Base-by-base conservation (phyloP, 2,888 invertebrate genomes). In the Lepas anatifera region DNA sequence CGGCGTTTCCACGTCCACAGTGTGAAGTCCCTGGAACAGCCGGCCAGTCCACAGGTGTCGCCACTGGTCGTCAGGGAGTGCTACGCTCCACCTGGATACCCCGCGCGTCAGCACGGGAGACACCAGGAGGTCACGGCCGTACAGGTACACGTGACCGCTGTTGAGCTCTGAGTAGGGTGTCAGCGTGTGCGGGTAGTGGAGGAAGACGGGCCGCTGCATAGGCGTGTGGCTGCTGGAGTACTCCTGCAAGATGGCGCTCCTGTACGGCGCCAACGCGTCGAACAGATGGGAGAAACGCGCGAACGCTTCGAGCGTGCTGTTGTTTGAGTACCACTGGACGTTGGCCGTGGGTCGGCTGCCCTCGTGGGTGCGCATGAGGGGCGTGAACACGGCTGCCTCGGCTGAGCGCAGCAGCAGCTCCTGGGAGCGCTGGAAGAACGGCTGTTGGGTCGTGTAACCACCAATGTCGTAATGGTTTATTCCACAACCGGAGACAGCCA, bases 351-450 rank as follows among this genome's bases (percentile, higher is more conserved):
- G 75, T 41, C 74, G 73, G 71, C 75, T 76, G 74, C 76, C 76
- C 71, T 75, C 75, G 43, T 76, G 76, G 1, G 76, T 75, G 68
- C 76, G 71, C 76, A 76, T 76, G 13, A 76, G 73, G 1, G 76
- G 76, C 27, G 76, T 75, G 64, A 76, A 76, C n/a, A 73, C 76
- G 7, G 75, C 73, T 67, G 75, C 74, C 69, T 76, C 76, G 0
- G 76, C 75, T 29, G 75, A 76, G 50, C 76, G 71, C 25, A 76
- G 70, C n/a, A 76, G 69, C 22, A 76, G 71, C 52, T 76, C 76
- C 67, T 76, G 70, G 39, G 72, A 70, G 64, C 76, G 64, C 48
- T 50, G 68, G 13, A 75, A 67, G 37, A 73, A 68, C 16, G 74
- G 72, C 32, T 72, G 68, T 52, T 75, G 69, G 0, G 76, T 75